Base-by-base conservation (phyloP, 2,113 vertebrate genomes). In the Anseranas semipalmata region DNA sequence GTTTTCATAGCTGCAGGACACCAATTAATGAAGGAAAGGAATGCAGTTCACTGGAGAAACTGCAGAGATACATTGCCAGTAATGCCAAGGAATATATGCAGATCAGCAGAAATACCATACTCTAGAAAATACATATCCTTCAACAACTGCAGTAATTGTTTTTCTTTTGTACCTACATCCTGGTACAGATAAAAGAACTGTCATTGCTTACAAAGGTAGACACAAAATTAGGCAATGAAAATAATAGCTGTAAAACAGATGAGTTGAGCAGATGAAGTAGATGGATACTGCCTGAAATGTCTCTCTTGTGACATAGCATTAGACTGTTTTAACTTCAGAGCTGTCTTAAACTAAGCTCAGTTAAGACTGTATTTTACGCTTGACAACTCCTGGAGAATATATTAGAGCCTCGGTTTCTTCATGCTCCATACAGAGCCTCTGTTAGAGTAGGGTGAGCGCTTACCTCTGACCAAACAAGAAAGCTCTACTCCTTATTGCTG, bases 91-190 rank as follows among this genome's bases (percentile, higher is more conserved):
- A 79, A 15, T 74, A 46, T 11, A 41, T 55, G 35, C 35, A 76
- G 66, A 82, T 52, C 35, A 89, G 55, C 32, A 89, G 60, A 50
- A 85, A 75, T 80, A 53, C 66, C 39, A 63, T 45, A 43, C 10
- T 41, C 35, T 65, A 71, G 82, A 70, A 93, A 93, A 93, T 83
- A 71, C 62, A 70, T 35, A 82, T 50, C 48, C 53, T 95, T 89
- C 77, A 76, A 48, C 43, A 70, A n/a, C 46, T 62, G 33, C 53
- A 66, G 48, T 63, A 91, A 74, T 68, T 73, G 59, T 24, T 76
- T 76, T 91, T 92, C 87, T 73, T 9, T 55, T 66, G 8, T 53
- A 60, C 41, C 41, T 48, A 3, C 83, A 53, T 80, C 15, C 15
- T 46, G 33, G 22, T 67, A 37, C 65, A 85, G 46, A 77, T 30